Evolutionary conservation across 2,888 invertebrate genomes (phyloP).

Genomic region (Dicranocentrus wangi): DNA sequence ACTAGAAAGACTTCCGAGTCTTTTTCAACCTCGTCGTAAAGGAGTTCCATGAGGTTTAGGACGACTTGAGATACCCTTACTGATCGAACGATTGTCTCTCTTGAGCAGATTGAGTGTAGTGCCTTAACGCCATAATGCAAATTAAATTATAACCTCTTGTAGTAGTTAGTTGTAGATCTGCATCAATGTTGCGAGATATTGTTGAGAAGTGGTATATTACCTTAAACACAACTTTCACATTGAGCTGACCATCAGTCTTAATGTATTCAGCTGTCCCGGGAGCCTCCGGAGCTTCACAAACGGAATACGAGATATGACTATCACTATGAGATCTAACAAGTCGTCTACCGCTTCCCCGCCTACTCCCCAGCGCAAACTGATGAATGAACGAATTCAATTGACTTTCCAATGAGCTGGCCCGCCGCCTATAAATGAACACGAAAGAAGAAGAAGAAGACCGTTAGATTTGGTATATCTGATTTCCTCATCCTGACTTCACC

Average conservation of each 20-base stretch:
- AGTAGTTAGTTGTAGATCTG: too few relatives aligned
- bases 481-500: not conserved
- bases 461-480: too few relatives aligned
- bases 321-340: constrained; percentile 91
- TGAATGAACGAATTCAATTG: constrained; percentile 82
- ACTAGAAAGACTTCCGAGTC: constrained; percentile 71
- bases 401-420: constrained; percentile 84
- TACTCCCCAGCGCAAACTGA: constrained; percentile 76
- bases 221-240: constrained; percentile 89
- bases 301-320: constrained; percentile 90
- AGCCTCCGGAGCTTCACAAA: constrained; percentile 90
- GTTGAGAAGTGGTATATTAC: constrained; percentile 77
- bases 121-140: constrained; percentile 78
- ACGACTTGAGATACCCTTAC: constrained; percentile 93
- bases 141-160: not conserved
- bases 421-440: constrained; percentile 64
- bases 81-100: constrained; percentile 88
- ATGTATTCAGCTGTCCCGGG: constrained; percentile 93
- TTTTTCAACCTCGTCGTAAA: constrained; percentile 81
- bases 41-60: constrained; percentile 90
- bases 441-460: not conserved
- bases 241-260: constrained; percentile 94
- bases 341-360: constrained; percentile 80
- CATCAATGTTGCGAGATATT: too few relatives aligned
- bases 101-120: constrained; percentile 88